These are phyloP conservation scores for Phalacrocorax aristotelis DNA, from an alignment of 2,113 vertebrate species.

Conservation along the genomic window DNA sequence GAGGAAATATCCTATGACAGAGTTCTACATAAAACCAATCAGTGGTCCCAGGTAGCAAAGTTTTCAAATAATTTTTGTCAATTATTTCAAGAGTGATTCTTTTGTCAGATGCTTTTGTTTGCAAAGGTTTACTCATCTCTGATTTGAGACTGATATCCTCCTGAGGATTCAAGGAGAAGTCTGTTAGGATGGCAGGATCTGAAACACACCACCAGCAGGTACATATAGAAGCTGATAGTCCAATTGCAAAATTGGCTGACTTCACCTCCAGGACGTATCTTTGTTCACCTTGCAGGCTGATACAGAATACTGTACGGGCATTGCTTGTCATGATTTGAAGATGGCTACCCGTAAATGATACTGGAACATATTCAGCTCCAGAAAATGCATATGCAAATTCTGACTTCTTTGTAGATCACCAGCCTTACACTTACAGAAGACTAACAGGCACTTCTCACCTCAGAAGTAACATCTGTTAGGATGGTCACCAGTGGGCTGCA, in stretches of 20 bases:
- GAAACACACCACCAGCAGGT: background rate
- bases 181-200: background rate
- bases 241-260: background rate
- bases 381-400: background rate
- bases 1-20: background rate
- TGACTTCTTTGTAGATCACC: background rate
- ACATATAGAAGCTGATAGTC: background rate
- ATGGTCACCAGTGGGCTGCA: rapidly evolving
- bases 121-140: background rate
- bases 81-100: background rate
- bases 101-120: background rate
- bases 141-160: background rate
- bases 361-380: background rate
- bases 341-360: rapidly evolving
- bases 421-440: background rate
- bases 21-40: background rate
- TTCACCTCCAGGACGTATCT: background rate
- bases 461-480: background rate
- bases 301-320: background rate
- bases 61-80: background rate
- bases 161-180: background rate
- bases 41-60: background rate
- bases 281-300: background rate
- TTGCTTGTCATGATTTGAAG: background rate
- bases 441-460: background rate